Evolutionary conservation across 2,113 vertebrate genomes (phyloP).

Genomic region (Clarias gariepinus): DNA sequence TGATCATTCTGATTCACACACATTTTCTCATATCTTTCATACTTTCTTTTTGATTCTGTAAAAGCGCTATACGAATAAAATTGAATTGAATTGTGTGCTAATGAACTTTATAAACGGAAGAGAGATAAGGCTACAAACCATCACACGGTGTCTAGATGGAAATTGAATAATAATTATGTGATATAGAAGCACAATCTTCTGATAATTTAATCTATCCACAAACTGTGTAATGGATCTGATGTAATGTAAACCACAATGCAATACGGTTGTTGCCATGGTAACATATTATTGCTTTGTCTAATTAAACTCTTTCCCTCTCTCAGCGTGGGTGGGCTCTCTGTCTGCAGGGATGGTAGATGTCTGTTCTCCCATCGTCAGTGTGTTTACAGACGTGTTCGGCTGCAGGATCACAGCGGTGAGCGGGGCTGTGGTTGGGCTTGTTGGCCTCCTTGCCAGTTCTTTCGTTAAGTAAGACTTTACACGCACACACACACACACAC

Average conservation of each 20-base stretch:
- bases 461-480: slow-evolving; percentile 87
- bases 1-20: too few relatives aligned
- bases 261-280: background rate
- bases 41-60: too few relatives aligned
- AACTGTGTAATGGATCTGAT: background rate
- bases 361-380: slow-evolving; percentile 92
- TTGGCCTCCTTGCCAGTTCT: slow-evolving; percentile 90
- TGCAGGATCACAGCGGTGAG: slow-evolving; percentile 85
- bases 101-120: too few relatives aligned
- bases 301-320: background rate
- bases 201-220: too few relatives aligned
- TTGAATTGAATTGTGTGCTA: too few relatives aligned
- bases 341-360: slow-evolving; percentile 99
- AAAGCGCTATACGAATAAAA: too few relatives aligned
- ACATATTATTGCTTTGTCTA: background rate
- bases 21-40: too few relatives aligned
- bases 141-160: too few relatives aligned
- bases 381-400: slow-evolving; percentile 90
- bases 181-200: background rate
- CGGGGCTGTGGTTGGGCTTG: slow-evolving; percentile 85
- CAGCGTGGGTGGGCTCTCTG: slow-evolving; percentile 93
- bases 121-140: too few relatives aligned
- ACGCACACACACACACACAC: background rate
- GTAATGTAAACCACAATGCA: background rate
- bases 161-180: background rate